A percentile compares a stretch with the other conserved stretches of the same genome.
These are phyloP conservation scores for Bombus fervidus DNA, from an alignment of 1,140 invertebrate species.

Conservation along the genomic window DNA sequence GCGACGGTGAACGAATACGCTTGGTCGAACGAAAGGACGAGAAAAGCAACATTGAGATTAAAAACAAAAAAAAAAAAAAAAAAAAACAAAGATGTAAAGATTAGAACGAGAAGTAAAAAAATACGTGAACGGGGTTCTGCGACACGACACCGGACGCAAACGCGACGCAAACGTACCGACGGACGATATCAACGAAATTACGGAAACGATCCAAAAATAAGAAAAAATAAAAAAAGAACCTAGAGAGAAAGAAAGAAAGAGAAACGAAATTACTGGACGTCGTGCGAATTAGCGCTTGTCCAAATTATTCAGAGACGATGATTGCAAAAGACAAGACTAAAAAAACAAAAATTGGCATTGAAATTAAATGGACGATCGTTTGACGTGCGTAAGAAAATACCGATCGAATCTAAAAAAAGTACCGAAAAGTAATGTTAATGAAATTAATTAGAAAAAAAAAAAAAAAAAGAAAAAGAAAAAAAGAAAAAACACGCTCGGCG, in stretches of 20 bases:
- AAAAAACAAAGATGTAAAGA: background rate
- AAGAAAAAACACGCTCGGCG: slow-evolving; percentile 27
- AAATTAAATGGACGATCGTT: slow-evolving; percentile 40
- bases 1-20: background rate
- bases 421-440: slow-evolving; percentile 12
- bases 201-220: background rate
- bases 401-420: background rate
- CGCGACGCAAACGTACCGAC: slow-evolving; percentile 32
- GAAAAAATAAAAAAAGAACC: background rate
- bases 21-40: background rate
- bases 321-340: background rate
- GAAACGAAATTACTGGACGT: background rate
- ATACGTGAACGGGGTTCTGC: background rate
- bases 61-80: background rate
- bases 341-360: slow-evolving; percentile 52
- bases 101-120: background rate
- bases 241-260: background rate
- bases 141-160: slow-evolving; percentile 2
- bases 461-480: too few relatives aligned
- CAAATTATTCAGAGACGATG: background rate
- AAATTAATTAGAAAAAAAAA: background rate
- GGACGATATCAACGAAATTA: background rate
- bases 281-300: background rate
- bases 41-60: background rate
- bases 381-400: slow-evolving; percentile 29